These are phyloP conservation scores for Bursaphelenchus okinawaensis DNA, from an alignment of 2,888 invertebrate species.

Conservation along the genomic window DNA sequence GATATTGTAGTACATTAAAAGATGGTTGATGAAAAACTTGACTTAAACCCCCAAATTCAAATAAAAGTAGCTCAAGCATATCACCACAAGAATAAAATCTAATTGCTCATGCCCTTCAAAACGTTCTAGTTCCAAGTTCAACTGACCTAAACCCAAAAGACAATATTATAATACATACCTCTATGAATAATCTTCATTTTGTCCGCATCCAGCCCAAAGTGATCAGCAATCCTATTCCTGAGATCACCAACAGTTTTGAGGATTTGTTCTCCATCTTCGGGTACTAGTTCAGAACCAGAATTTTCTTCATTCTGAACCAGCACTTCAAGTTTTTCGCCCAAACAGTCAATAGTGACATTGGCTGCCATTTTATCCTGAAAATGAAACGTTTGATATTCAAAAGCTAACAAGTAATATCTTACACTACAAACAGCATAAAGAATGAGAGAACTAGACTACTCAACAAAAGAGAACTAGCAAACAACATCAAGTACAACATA, in stretches of 20 bases:
- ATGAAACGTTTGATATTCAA: neutral
- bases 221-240: constrained; percentile 27
- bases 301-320: neutral
- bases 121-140: too few species aligned
- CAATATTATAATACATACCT: constrained; percentile 21
- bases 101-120: too few species aligned
- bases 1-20: too few species aligned
- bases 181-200: constrained; percentile 38
- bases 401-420: too few species aligned
- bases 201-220: constrained; percentile 30
- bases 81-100: too few species aligned
- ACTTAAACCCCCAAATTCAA: too few species aligned
- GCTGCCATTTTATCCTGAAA: constrained; percentile 7
- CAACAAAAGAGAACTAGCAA: neutral
- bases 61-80: too few species aligned
- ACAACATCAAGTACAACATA: neutral
- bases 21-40: too few species aligned
- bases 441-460: too few species aligned
- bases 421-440: neutral
- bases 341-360: constrained; percentile 7
- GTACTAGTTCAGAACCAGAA: neutral
- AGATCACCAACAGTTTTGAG: constrained; percentile 21
- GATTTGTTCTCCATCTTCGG: neutral
- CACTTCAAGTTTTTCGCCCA: constrained; percentile 8
- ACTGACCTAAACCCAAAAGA: neutral